Base-by-base conservation (phyloP, 2,888 invertebrate species). In the Parascotia fuliginaria region DNA sequence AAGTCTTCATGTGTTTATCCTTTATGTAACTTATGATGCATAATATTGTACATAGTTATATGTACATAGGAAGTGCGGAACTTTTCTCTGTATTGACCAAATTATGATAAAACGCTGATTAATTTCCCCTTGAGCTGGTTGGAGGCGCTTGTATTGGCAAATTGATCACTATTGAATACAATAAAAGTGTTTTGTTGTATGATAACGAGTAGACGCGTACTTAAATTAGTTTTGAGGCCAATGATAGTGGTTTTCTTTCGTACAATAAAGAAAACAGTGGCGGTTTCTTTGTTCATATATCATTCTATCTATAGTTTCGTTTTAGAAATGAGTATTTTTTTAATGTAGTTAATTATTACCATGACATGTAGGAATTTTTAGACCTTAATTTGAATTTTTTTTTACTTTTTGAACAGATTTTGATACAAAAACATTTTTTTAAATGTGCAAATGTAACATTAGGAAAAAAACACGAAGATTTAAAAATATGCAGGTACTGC, bases 1-100 rank as follows among this genome's bases (percentile, higher is more conserved):
- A 7, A 9, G 1, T 9, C 14, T 13, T 27, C 9, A 3, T 11
- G 16, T 27, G 22, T 37, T 13, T 34, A 12, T 14, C n/a, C 3
- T 44, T 58, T 65, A 69, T 55, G 36, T 67, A 67, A 69, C 46
- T n/a, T n/a, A 47, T 36, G 37, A 38, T 55, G 42, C 50, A 24
- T 49, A 39, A 16, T 15, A 4, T 4, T 50, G 49, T 50, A 49
- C 13, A 34, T 56, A 55, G 19, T 24, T 61, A 58, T 61, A 54
- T 51, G 38, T 51, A 44, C 48, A 9, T 49, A 37, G 40, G 34
- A 63, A 55, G 50, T 55, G 41, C 32, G 50, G 48, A 32, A 43
- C 32, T 53, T 24, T 24, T 24, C 24, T 45, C 27, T 24, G 33
- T 15, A 53, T 48, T 46, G 28, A 44, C 22, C 28, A 14, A 49